phyloP scores from a whole-genome alignment of 37 sponge, comb jelly and placozoan species.

The Chondrilla cf. caribensis region DNA sequence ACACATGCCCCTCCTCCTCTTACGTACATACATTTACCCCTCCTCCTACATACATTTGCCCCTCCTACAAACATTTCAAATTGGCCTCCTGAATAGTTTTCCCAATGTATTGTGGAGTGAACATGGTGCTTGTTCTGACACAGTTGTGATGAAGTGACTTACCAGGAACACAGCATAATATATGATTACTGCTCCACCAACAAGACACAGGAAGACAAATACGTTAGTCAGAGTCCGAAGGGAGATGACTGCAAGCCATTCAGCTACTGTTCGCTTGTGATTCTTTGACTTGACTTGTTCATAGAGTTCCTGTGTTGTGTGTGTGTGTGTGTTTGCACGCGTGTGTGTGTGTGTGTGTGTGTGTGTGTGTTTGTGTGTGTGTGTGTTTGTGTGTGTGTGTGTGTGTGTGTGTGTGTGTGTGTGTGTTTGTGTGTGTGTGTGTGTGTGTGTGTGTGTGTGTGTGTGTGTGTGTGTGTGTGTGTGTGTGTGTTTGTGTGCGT shows the following conservation, averaged over 20 bases:
- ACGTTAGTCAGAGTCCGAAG: slow-evolving; percentile 68
- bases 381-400: background rate
- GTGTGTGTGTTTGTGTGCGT: background rate
- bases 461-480: background rate
- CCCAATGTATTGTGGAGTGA: too few relatives aligned
- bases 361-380: background rate
- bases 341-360: background rate
- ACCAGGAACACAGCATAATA: slow-evolving; percentile 41
- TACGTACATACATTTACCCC: too few relatives aligned
- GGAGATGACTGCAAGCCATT: slow-evolving; percentile 34
- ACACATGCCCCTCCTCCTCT: too few relatives aligned
- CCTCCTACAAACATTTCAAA: too few relatives aligned
- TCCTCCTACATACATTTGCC: too few relatives aligned
- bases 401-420: background rate
- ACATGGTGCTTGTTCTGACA: too few relatives aligned
- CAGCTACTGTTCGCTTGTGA: slow-evolving; percentile 28
- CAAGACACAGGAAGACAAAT: slow-evolving; percentile 56
- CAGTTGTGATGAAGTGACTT: too few relatives aligned
- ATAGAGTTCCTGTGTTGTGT: slow-evolving; percentile 57
- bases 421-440: background rate
- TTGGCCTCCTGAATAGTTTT: too few relatives aligned
- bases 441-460: background rate
- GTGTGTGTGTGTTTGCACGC: too few relatives aligned
- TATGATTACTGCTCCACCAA: slow-evolving; percentile 54
- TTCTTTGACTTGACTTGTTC: slow-evolving; percentile 38